Evolutionary conservation across 2,113 vertebrate genomes (phyloP).

Genomic region (Gorilla gorilla): DNA sequence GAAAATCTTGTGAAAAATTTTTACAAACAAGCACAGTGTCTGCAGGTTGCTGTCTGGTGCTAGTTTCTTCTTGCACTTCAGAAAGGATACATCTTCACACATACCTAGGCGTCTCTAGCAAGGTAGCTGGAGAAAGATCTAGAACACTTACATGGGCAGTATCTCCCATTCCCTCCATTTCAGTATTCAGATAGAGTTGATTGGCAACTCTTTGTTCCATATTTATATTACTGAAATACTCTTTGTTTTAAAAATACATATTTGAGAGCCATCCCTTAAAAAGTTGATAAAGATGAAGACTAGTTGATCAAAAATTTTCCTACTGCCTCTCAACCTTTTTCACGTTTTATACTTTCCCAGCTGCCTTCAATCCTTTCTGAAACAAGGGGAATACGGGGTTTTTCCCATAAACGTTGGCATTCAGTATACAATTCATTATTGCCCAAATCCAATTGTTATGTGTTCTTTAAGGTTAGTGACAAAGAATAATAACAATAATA

Average conservation of each 20-base stretch:
- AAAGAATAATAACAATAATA: background rate
- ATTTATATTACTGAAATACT: background rate
- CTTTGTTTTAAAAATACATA: background rate
- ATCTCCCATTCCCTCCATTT: slow-evolving; percentile 25
- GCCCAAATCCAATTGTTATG: background rate
- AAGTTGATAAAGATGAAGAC: background rate
- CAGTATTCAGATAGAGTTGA: background rate
- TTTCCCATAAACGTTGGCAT: background rate
- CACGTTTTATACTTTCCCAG: background rate
- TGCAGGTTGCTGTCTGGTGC: slow-evolving; percentile 50
- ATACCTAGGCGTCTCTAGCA: slow-evolving; percentile 66
- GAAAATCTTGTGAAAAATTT: background rate
- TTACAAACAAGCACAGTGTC: slow-evolving; percentile 5
- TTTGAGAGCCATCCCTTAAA: background rate
- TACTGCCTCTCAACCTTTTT: background rate
- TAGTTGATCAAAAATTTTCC: background rate
- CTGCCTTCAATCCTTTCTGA: background rate
- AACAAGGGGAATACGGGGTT: background rate
- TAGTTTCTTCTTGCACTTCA: slow-evolving; percentile 58
- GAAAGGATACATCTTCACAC: slow-evolving; percentile 48
- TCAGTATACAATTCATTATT: background rate
- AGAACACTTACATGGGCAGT: slow-evolving; percentile 40
- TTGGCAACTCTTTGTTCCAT: slow-evolving; percentile 40
- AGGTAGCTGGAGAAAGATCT: slow-evolving; percentile 54
- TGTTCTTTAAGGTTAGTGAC: background rate